Evolutionary conservation across 2,888 invertebrate genomes (phyloP).

Genomic region (Cabera pusaria): DNA sequence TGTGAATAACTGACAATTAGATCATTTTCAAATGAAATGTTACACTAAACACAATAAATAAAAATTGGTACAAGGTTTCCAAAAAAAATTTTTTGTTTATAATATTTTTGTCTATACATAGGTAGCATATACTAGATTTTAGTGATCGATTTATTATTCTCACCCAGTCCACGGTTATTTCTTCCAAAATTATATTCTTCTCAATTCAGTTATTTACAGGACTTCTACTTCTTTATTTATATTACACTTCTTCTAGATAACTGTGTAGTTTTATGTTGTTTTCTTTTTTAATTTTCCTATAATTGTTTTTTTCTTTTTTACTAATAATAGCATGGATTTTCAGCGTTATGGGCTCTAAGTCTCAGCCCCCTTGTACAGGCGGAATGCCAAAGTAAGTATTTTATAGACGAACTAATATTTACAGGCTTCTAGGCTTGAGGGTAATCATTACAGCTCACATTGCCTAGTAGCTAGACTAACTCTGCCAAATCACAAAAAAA

Average conservation of each 20-base stretch:
- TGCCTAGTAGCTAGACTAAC: slow-evolving; percentile 27
- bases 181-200: slow-evolving; percentile 21
- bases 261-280: slow-evolving; percentile 49
- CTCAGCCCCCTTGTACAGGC: slow-evolving; percentile 79
- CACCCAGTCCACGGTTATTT: slow-evolving; percentile 62
- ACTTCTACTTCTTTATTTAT: slow-evolving; percentile 34
- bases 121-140: no score
- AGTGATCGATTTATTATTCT: no score
- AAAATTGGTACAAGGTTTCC: slow-evolving; percentile 2
- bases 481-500: slow-evolving; percentile 24
- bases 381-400: slow-evolving; percentile 82
- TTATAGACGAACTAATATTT: slow-evolving; percentile 34
- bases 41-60: slow-evolving; percentile 5
- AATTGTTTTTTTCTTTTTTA: slow-evolving; percentile 62
- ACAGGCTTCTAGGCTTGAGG: slow-evolving; percentile 53
- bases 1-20: slow-evolving; percentile 72
- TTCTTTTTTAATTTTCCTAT: slow-evolving; percentile 41
- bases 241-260: slow-evolving; percentile 28
- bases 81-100: slow-evolving; percentile 13
- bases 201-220: slow-evolving; percentile 75
- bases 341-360: slow-evolving; percentile 81
- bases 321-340: slow-evolving; percentile 81
- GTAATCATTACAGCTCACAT: slow-evolving; percentile 38
- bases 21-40: background rate
- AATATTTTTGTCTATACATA: no score